phyloP scores from a whole-genome alignment of 1,140 invertebrate genomes.

The Polypedilum vanderplanki region DNA sequence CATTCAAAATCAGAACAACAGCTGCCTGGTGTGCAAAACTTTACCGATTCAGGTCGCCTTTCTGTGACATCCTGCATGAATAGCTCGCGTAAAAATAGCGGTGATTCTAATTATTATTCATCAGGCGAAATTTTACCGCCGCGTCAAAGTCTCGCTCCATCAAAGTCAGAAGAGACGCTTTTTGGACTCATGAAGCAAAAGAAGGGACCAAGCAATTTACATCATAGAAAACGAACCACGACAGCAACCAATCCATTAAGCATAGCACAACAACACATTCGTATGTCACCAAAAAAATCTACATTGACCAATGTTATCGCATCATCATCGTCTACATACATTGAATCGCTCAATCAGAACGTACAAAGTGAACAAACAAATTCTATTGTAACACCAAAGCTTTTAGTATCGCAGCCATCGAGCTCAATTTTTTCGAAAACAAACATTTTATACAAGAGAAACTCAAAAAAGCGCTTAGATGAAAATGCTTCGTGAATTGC shows the following conservation, averaged over 20 bases:
- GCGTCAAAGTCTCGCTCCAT: constrained; percentile 55
- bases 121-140: constrained; percentile 33
- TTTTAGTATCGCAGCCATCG: constrained; percentile 1
- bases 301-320: no score
- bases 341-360: not conserved
- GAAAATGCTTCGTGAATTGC: not conserved
- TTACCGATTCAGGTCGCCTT: not conserved
- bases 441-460: constrained; percentile 1
- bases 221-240: constrained; percentile 31
- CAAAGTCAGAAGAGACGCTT: constrained; percentile 68
- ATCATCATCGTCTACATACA: no score
- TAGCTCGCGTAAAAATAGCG: not conserved
- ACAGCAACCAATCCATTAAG: not conserved
- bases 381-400: not conserved
- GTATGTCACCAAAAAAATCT: not conserved
- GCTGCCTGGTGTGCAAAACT: constrained; percentile 38
- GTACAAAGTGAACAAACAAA: not conserved
- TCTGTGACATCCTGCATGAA: not conserved
- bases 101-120: constrained; percentile 46
- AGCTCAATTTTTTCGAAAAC: constrained; percentile 2
- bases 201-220: constrained; percentile 35
- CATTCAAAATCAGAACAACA: constrained; percentile 80
- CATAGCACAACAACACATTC: not conserved
- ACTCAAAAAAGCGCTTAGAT: not conserved
- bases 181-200: constrained; percentile 50